Conservation (phyloP, 2,797 vertebrate species). For the Poecilia gillii region DNA sequence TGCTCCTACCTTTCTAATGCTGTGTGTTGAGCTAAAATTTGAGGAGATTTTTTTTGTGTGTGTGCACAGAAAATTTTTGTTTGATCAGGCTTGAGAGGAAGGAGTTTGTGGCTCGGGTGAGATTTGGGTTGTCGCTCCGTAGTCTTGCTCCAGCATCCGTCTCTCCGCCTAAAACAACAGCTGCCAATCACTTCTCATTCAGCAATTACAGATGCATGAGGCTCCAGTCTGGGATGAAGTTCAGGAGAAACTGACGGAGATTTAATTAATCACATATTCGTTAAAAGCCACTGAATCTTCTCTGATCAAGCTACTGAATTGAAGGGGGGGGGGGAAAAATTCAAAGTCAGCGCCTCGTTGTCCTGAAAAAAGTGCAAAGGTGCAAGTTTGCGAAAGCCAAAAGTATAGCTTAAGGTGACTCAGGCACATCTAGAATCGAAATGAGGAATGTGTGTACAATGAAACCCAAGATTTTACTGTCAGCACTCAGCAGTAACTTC, state of each 20-base stretch:
- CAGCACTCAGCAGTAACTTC: conserved; percentile 26
- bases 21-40: conserved; percentile 64
- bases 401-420: not conserved
- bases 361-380: not conserved
- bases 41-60: conserved; percentile 39
- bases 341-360: not conserved
- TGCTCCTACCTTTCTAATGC: conserved; percentile 73
- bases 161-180: conserved; percentile 78
- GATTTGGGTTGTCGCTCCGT: conserved; percentile 71
- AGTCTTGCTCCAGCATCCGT: conserved; percentile 60
- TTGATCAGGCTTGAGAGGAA: conserved; percentile 64
- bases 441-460: not conserved
- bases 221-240: conserved; percentile 43
- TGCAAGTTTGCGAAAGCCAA: not conserved
- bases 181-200: conserved; percentile 63
- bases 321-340: not conserved
- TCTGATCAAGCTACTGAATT: not conserved
- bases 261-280: not conserved
- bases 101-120: conserved; percentile 46
- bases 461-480: conserved; percentile 1
- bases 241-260: conserved; percentile 5
- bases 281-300: not conserved
- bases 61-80: conserved; percentile 43
- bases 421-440: not conserved
- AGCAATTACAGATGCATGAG: conserved; percentile 13